Conservation (phyloP, 2,797 vertebrate species). For the Alauda arvensis region DNA sequence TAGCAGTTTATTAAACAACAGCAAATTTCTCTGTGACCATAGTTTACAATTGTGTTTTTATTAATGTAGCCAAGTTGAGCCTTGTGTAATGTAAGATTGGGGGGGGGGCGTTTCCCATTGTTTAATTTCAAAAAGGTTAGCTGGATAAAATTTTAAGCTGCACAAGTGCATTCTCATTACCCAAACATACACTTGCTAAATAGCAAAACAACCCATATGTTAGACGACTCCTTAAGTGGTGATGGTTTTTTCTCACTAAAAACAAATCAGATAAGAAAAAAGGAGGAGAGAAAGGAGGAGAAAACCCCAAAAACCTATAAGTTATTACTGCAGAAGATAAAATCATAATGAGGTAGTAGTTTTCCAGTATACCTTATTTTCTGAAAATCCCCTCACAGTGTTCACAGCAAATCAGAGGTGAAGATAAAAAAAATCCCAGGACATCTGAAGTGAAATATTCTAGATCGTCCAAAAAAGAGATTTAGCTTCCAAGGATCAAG, state of each 20-base stretch:
- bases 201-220: not conserved
- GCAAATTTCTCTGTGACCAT: not conserved
- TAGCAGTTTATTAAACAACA: not conserved
- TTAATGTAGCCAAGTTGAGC: not conserved
- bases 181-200: not conserved
- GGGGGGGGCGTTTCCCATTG: not conserved
- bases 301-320: not conserved
- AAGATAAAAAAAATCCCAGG: not conserved
- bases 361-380: not conserved
- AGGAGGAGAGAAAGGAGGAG: not conserved
- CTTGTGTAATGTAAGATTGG: not conserved
- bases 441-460: not conserved
- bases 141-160: not conserved
- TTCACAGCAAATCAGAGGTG: not conserved
- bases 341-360: not conserved
- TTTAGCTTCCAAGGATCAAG: not conserved
- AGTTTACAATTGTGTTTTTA: not conserved
- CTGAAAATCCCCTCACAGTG: not conserved
- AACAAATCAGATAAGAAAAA: not conserved
- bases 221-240: not conserved
- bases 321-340: slow-evolving; percentile 9
- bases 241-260: not conserved
- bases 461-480: not conserved
- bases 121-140: not conserved
- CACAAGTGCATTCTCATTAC: not conserved